These are phyloP conservation scores for Acanthornis magna DNA, from an alignment of 2,797 vertebrate species.

Conservation along the genomic window DNA sequence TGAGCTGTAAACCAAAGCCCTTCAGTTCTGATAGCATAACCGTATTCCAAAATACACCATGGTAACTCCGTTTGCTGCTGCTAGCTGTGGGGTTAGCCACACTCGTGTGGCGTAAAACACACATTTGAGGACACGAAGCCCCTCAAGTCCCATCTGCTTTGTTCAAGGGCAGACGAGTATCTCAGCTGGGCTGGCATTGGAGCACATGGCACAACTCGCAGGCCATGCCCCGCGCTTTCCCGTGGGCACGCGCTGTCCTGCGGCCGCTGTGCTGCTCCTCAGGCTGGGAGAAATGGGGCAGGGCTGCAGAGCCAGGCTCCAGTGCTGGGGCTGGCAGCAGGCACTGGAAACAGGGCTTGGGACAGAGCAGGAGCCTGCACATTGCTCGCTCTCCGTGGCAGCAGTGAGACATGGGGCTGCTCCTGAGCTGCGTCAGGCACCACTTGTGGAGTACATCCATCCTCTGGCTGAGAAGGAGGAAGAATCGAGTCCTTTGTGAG, in stretches of 20 bases:
- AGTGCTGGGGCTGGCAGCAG: background rate
- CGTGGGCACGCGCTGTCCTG: accelerated
- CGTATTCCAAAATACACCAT: accelerated
- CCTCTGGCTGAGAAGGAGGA: background rate
- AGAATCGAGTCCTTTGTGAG: background rate
- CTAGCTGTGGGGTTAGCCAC: background rate
- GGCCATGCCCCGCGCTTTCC: background rate
- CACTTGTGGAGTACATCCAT: background rate
- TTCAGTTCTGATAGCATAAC: background rate
- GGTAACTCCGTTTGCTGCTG: background rate
- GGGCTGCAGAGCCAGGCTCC: background rate
- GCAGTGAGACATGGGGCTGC: background rate
- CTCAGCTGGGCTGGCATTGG: background rate
- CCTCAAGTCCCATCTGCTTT: background rate
- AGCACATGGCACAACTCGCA: background rate
- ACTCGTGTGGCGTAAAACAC: accelerated
- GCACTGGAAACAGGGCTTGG: background rate
- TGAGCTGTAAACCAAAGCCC: background rate
- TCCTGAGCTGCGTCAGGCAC: background rate
- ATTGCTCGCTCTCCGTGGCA: background rate
- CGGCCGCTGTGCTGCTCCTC: background rate
- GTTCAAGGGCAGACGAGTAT: background rate
- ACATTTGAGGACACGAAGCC: accelerated
- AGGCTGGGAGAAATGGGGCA: background rate
- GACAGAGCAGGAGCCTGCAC: background rate